Evolutionary conservation across 2,113 vertebrate genomes (phyloP).

Genomic region (Smithornis capensis): DNA sequence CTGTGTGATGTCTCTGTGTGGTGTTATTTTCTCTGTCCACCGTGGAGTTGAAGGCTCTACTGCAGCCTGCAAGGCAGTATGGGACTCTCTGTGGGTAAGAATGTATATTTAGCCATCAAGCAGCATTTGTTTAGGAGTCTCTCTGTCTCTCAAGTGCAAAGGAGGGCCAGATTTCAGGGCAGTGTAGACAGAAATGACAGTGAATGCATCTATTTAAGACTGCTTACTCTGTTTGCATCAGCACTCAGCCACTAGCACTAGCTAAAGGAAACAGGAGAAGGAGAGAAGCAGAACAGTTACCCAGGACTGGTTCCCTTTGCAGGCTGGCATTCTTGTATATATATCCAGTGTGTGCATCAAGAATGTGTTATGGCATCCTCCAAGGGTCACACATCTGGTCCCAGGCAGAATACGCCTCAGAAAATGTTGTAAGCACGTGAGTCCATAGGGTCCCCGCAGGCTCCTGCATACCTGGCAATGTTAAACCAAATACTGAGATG

Average conservation of each 20-base stretch:
- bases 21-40: not conserved
- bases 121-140: not conserved
- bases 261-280: not conserved
- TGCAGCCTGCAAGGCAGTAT: not conserved
- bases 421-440: not conserved
- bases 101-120: not conserved
- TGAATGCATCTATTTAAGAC: not conserved
- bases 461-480: not conserved
- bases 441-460: not conserved
- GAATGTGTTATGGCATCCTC: not conserved
- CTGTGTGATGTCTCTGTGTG: not conserved
- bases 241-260: not conserved
- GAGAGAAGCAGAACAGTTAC: not conserved
- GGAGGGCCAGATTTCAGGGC: not conserved
- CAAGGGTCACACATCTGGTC: not conserved
- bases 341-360: not conserved
- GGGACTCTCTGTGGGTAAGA: not conserved
- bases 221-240: not conserved
- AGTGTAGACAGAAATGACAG: not conserved
- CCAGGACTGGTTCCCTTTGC: not conserved
- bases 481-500: not conserved
- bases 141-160: not conserved
- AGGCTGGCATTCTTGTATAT: not conserved
- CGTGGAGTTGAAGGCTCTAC: not conserved
- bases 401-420: not conserved